These are phyloP conservation scores for Hypothenemus hampei DNA, from an alignment of 1,140 invertebrate species.

Conservation along the genomic window DNA sequence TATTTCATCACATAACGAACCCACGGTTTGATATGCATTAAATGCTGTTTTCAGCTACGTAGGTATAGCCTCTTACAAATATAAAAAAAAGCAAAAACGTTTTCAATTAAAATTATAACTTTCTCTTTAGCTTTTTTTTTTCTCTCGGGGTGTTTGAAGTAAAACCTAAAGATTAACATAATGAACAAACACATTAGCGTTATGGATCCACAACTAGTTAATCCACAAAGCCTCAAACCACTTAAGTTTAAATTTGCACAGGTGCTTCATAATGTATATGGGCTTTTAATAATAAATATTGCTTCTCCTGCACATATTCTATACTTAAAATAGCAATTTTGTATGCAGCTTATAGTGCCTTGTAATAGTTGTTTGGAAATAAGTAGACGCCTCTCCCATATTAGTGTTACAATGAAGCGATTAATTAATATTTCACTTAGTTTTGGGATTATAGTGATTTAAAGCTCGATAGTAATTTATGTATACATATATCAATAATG, in stretches of 20 bases:
- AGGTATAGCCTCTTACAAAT: too few species aligned
- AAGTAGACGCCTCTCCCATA: neutral
- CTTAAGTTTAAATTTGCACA: constrained; percentile 14
- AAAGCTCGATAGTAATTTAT: too few species aligned
- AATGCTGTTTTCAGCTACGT: too few species aligned
- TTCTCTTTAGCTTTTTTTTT: too few species aligned
- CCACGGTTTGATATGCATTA: neutral
- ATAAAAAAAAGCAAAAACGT: neutral
- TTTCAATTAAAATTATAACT: neutral
- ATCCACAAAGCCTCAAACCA: constrained; percentile 3
- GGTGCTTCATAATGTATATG: neutral
- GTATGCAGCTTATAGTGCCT: constrained; percentile 2
- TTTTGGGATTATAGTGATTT: too few species aligned
- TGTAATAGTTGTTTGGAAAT: neutral
- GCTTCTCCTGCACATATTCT: neutral
- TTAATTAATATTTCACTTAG: too few species aligned
- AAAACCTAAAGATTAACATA: neutral
- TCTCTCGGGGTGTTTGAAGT: neutral
- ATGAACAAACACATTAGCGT: neutral
- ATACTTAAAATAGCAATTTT: neutral
- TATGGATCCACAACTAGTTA: constrained; percentile 4
- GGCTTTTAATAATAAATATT: constrained; percentile 16
- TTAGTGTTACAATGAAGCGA: neutral
- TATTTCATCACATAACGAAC: neutral
- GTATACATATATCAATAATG: too few species aligned